Base-by-base conservation (phyloP, 2,888 invertebrate species). In the Reticulitermes lucifugus region DNA sequence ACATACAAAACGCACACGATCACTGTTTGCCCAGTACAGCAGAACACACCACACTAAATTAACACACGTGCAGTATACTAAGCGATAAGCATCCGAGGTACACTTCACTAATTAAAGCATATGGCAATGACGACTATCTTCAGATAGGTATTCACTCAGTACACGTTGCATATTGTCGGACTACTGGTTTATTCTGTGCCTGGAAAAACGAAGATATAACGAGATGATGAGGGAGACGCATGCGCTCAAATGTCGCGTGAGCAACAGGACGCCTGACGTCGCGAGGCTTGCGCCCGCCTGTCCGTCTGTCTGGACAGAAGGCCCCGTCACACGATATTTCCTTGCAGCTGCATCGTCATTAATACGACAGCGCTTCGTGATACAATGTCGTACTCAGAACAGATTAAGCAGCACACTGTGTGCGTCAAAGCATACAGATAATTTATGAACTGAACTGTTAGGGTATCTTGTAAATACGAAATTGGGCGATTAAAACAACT, bases 161-260 rank as follows among this genome's bases (percentile, higher is more conserved):
- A 51, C 77, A 77, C 77, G 77, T 77, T 77, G n/a, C 77, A n/a
- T 77, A 46, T 77, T 41, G 22, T n/a, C 46, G 0, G n/a, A 77
- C 77, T 77, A 77, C 77, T 77, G 77, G 43, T 77, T 77, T 77
- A 77, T 77, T 77, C 77, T 77, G 77, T 77, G 77, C 51, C 77
- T 77, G 77, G 77, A 77, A 77, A 77, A 77, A 77, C 73, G 77
- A 77, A 65, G 65, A 65, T 46, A 46, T 46, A 46, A n/a, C 46
- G 46, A 77, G 77, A 77, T 41, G 29, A 77, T 12, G 77, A 9
- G 46, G 12, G 7, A 22, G 9, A 29, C 73, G 77, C 77, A 43
- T 46, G 46, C 46, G 77, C 51, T 10, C 22, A 3, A 21, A 46
- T 5, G 55, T 55, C 55, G 55, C 55, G 65, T 25, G 9, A 77